These are phyloP conservation scores for Yasuhikotakia modesta DNA, from an alignment of 2,797 vertebrate species.

Conservation along the genomic window DNA sequence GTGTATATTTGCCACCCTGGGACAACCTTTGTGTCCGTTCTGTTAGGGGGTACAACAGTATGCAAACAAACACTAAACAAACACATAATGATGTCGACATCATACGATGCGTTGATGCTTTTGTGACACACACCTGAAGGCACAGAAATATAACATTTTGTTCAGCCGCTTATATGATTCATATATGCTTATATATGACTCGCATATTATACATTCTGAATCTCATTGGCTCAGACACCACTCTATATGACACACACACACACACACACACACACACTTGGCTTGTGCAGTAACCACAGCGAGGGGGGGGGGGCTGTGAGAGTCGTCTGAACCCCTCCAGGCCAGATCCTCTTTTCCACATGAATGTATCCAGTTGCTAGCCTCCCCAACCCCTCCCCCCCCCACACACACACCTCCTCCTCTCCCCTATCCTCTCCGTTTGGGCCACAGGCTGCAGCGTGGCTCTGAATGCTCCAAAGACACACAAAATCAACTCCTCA, in stretches of 20 bases:
- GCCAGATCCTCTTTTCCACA: conserved; percentile 55
- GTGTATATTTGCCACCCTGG: conserved; percentile 23
- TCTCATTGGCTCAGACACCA: conserved; percentile 34
- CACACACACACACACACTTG: conserved; percentile 42
- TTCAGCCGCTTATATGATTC: conserved; percentile 22
- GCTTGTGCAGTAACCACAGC: conserved; percentile 27
- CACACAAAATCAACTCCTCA: conserved; percentile 50
- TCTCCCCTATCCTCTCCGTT: conserved; percentile 21
- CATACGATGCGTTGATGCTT: background rate
- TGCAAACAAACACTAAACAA: conserved; percentile 1
- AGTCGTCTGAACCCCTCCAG: conserved; percentile 46
- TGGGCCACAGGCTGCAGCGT: conserved; percentile 54
- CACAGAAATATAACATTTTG: conserved; percentile 34
- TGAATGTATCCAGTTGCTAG: conserved; percentile 49
- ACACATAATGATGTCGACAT: conserved; percentile 1
- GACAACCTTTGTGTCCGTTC: conserved; percentile 25
- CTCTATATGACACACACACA: conserved; percentile 23
- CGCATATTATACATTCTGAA: conserved; percentile 41
- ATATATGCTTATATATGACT: conserved; percentile 46
- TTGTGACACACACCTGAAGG: background rate
- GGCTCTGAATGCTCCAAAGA: conserved; percentile 45
- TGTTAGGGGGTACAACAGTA: background rate
- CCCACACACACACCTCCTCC: background rate
- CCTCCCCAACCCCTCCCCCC: background rate
- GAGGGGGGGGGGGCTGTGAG: conserved; percentile 33